These are phyloP conservation scores for Myrmecophaga tridactyla DNA, from an alignment of 2,113 vertebrate genomes.

Conservation along the genomic window DNA sequence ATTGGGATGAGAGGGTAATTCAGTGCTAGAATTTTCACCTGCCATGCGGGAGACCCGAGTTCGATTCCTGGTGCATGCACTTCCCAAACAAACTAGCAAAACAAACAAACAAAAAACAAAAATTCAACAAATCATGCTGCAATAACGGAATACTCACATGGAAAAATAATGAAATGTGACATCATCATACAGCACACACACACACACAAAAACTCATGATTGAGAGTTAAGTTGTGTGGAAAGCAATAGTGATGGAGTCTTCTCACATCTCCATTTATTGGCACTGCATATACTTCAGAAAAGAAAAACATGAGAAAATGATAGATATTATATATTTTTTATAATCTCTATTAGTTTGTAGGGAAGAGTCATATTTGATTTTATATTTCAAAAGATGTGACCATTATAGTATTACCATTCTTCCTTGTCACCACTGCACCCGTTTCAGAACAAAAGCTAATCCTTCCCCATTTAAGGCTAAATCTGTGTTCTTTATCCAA, in stretches of 20 bases:
- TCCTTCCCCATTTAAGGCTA: neutral
- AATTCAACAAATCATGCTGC: too few relatives aligned
- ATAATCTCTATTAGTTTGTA: neutral
- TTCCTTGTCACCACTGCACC: neutral
- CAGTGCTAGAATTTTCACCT: too few relatives aligned
- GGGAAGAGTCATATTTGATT: neutral
- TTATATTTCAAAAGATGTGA: neutral
- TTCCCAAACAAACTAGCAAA: too few relatives aligned
- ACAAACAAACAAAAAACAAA: too few relatives aligned
- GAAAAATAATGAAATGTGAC: too few relatives aligned
- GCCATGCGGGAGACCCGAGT: too few relatives aligned
- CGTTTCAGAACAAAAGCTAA: neutral
- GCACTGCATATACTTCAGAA: neutral
- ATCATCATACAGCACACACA: too few relatives aligned
- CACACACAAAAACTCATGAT: accelerated
- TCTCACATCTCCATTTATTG: neutral
- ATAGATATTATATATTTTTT: accelerated
- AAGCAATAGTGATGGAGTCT: accelerated
- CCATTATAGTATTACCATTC: neutral
- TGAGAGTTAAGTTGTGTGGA: accelerated
- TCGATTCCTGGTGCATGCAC: too few relatives aligned
- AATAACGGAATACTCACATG: too few relatives aligned
- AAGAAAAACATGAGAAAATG: neutral
- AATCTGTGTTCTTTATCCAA: neutral
- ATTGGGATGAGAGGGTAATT: too few relatives aligned